Percentiles rank a stretch among this genome's conserved stretches.
phyloP scores from a whole-genome alignment of 2,113 vertebrate species.

The Cairina moschata region DNA sequence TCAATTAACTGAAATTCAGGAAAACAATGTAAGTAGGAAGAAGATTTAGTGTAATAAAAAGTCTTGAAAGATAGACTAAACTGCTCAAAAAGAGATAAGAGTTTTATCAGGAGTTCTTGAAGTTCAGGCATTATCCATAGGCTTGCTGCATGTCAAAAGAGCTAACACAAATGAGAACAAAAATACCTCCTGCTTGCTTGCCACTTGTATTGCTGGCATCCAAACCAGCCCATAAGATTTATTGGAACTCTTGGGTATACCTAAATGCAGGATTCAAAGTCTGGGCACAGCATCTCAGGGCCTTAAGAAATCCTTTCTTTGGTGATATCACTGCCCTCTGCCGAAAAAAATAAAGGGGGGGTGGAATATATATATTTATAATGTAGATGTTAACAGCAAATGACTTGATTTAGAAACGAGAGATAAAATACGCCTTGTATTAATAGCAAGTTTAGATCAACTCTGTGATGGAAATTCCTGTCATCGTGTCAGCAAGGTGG shows the following conservation, averaged over 20 bases:
- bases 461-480: background rate
- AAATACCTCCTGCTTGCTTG: background rate
- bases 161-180: background rate
- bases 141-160: background rate
- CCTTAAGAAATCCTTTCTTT: background rate
- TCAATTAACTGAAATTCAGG: background rate
- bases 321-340: background rate
- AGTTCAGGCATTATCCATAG: background rate
- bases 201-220: background rate
- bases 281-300: background rate
- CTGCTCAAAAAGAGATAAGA: background rate
- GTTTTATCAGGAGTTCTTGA: background rate
- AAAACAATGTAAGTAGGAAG: background rate
- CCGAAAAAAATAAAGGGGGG: background rate
- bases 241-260: background rate
- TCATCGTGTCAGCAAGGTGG: background rate
- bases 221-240: background rate
- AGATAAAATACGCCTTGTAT: background rate
- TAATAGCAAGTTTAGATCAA: background rate
- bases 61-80: background rate
- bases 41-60: background rate
- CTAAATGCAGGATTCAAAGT: background rate
- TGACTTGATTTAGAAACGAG: background rate
- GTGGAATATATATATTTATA: background rate
- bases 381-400: background rate